Evolutionary conservation across 2,113 vertebrate species (phyloP), one percentile per base, ranked within the genome.

Genomic region (Zootoca vivipara): DNA sequence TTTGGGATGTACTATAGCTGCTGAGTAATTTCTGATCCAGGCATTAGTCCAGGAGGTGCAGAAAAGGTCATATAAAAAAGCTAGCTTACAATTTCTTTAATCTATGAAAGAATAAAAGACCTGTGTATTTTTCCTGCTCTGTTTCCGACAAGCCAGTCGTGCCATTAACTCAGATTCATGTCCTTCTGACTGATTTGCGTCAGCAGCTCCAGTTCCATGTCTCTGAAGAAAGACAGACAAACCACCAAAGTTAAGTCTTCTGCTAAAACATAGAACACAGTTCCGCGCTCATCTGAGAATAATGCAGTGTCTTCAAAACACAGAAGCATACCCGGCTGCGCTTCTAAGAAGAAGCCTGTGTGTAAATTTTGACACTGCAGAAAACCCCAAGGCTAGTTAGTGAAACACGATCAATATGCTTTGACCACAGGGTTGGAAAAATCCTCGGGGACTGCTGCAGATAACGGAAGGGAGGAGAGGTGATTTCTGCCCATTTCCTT

Each of bases 161-260:
- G 99, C 98, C 67, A 98, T 97, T 80, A 96, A 94, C 9, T 97
- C 97, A 22, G 99, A 99, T 90, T 98, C 97, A 15, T 99, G 99
- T 3, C 99, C 99, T 93, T 99, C 98, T 58, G 98, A 96, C 78
- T 99, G 97, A 93, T 97, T 98, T 85, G 99, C 98, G 70, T 99
- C 99, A 1, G 98, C 97, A 35, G 98, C 95, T 91, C 99, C 99
- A 46, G 91, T 98, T 40, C 99, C 98, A 0, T 98, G 97, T 79
- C 99, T 98, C 99, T 99, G 89, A 74, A 77, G 93, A 33, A 86
- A 10, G 35, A 4, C 1, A 3, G 67, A 83, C 81, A 67, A 35
- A 9, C 16, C 75, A 62, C 0, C n/a, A n/a, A 88, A 69, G 12
- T 72, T 28, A 4, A 12, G 10, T 28, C 78, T 6, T 30, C 62